A percentile compares a stretch with the other conserved stretches of the same genome.
phyloP scores from a whole-genome alignment of 2,797 vertebrate genomes.

The Molothrus ater region DNA sequence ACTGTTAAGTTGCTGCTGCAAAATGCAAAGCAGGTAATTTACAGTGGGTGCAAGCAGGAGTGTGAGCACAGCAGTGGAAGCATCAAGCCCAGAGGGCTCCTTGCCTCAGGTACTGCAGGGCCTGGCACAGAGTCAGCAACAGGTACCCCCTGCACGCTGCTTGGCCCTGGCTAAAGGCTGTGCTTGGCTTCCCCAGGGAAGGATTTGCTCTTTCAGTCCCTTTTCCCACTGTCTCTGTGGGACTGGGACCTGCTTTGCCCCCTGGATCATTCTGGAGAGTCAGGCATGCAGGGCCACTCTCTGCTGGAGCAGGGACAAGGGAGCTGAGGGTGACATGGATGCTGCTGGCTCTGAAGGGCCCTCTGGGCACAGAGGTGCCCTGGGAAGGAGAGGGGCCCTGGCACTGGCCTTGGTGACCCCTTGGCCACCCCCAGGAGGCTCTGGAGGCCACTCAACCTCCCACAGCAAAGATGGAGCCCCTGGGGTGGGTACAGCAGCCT shows the following conservation, averaged over 20 bases:
- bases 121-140: not conserved
- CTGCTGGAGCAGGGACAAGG: not conserved
- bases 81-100: not conserved
- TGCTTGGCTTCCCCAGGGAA: not conserved
- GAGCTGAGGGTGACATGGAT: not conserved
- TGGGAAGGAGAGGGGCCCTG: not conserved
- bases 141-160: not conserved
- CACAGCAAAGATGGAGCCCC: not conserved
- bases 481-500: not conserved
- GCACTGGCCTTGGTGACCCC: not conserved
- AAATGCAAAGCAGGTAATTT: constrained; percentile 79
- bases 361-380: not conserved
- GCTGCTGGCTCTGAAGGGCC: not conserved
- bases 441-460: not conserved
- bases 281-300: not conserved
- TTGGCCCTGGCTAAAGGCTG: not conserved
- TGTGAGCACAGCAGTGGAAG: not conserved
- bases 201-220: not conserved
- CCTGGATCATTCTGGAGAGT: not conserved
- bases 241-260: not conserved
- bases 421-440: not conserved
- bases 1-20: constrained; percentile 77
- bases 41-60: constrained; percentile 48
- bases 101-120: not conserved
- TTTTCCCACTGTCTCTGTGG: not conserved